A percentile compares a stretch with the other conserved stretches of the same genome.
phyloP scores from a whole-genome alignment of 2,113 vertebrate species.

The Gasterosteus nipponicus region DNA sequence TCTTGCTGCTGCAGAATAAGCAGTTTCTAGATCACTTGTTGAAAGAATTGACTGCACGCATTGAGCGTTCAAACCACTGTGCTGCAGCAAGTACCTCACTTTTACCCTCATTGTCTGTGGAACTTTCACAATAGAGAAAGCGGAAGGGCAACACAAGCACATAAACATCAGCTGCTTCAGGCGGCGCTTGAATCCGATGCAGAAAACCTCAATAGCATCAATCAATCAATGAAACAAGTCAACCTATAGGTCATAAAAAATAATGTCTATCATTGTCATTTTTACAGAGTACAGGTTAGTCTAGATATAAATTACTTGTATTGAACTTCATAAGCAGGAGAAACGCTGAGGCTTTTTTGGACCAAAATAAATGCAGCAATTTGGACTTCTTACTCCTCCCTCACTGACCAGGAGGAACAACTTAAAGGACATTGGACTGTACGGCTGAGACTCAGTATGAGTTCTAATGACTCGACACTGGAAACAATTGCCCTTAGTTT shows the following conservation, averaged over 20 bases:
- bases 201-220: conserved; percentile 53
- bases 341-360: background rate
- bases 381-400: conserved; percentile 2
- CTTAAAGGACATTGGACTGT: conserved; percentile 35
- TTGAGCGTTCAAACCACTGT: conserved; percentile 10
- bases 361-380: conserved; percentile 13
- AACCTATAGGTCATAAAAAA: conserved; percentile 51
- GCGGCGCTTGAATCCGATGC: conserved; percentile 59
- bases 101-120: conserved; percentile 25
- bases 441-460: conserved; percentile 60
- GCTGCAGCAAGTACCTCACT: conserved; percentile 7
- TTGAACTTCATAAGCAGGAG: conserved; percentile 27
- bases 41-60: conserved; percentile 49
- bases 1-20: conserved; percentile 16
- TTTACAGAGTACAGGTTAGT: conserved; percentile 32
- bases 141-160: conserved; percentile 33
- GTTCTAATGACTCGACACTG: conserved; percentile 64
- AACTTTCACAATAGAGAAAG: conserved; percentile 30
- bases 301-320: conserved; percentile 37
- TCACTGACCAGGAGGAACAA: conserved; percentile 39
- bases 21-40: conserved; percentile 44
- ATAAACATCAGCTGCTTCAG: conserved; percentile 49
- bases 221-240: conserved; percentile 67
- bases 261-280: conserved; percentile 54
- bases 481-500: conserved; percentile 67